These are phyloP conservation scores for Monochamus saltuarius DNA, from an alignment of 1,140 invertebrate species.

Conservation along the genomic window DNA sequence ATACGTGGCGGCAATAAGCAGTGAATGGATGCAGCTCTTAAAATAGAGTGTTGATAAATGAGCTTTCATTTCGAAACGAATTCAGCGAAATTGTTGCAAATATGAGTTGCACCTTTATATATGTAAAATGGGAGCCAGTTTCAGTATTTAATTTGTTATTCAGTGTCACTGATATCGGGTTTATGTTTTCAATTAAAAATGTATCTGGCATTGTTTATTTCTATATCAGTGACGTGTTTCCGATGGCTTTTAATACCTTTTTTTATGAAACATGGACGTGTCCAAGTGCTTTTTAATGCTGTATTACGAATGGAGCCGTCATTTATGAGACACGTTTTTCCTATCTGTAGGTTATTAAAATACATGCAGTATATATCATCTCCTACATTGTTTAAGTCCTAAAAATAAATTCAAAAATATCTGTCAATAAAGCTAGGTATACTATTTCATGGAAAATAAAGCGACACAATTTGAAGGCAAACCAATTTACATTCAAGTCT, in stretches of 20 bases:
- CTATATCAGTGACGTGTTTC: constrained; percentile 19
- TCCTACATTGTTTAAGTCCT: too few species aligned
- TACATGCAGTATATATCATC: too few species aligned
- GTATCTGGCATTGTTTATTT: constrained; percentile 34
- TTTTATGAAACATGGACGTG: constrained; percentile 1
- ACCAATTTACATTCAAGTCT: too few species aligned
- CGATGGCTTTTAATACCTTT: constrained; percentile 19
- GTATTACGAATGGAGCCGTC: too few species aligned
- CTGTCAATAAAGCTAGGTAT: too few species aligned
- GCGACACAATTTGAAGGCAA: too few species aligned
- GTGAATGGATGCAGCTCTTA: too few species aligned
- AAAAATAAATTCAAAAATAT: too few species aligned
- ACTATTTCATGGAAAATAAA: too few species aligned
- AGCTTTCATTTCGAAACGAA: constrained; percentile 13
- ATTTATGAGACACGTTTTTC: too few species aligned
- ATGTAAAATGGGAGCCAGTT: constrained; percentile 23
- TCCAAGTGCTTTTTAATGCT: background rate
- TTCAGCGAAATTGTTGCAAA: constrained; percentile 9
- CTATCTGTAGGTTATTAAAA: too few species aligned
- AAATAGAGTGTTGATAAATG: constrained; percentile 2
- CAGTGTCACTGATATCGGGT: constrained; percentile 37
- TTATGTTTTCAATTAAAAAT: constrained; percentile 38
- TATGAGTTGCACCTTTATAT: background rate
- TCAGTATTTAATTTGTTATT: constrained; percentile 40
- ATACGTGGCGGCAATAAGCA: too few species aligned